Base-by-base conservation (phyloP, 2,888 invertebrate genomes). In the Cetonia aurata region DNA sequence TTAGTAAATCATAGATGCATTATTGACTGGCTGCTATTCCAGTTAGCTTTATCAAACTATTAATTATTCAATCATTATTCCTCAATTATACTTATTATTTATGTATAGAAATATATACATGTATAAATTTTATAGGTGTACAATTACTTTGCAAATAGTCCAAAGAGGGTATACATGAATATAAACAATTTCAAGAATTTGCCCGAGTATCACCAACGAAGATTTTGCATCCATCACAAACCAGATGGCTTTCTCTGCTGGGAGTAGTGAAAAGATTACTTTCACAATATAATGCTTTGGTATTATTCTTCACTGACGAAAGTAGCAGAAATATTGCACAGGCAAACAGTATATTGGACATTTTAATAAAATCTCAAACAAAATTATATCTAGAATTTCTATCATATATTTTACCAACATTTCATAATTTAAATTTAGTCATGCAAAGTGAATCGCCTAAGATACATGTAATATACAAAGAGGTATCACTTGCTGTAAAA, bases 191-290 rank as follows among this genome's bases (percentile, higher is more conserved):
- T 56, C 73, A 75, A 48, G 13, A 31, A 0, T 75, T 75, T 71
- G 70, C 42, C 46, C 19, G 74, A 17, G 59, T 71, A 42, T 68
- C 77, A 25, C 37, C 56, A 6, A 59, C 69, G 66, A 72, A 67
- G n/a, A 46, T 70, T n/a, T 33, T 69, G 6, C 44, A 65, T 25
- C 66, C 69, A 52, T 57, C 66, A 19, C 65, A 60, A 56, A 66
- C 72, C 3, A 46, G 69, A 52, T 65, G 69, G 75, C 67, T 76
- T 1, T 73, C 75, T n/a, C 15, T 80, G n/a, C 72, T 79, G 71
- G 70, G 71, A 17, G 80, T 79, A 67, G 79, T 81, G 6, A 76
- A 77, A 42, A 72, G 80, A 66, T 67, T 78, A 13, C 69, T 80
- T 12, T 76, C 79, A 62, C 79, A 80, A 69, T 79, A 78, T 72